phyloP scores from a whole-genome alignment of 2,888 invertebrate genomes.

The Thera obeliscata region DNA sequence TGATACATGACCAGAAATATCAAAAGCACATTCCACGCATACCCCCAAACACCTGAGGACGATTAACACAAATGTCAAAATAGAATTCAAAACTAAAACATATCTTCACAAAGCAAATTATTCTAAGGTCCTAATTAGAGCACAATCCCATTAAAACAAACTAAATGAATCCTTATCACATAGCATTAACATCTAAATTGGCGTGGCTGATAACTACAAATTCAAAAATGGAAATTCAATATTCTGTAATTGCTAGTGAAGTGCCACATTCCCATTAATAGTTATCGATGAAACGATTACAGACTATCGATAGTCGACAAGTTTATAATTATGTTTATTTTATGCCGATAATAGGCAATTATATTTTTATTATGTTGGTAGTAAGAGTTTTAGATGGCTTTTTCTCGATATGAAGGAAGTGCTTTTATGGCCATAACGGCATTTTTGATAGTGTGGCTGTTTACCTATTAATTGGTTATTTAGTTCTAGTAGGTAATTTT shows the following conservation, averaged over 20 bases:
- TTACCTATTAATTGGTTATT: conserved; percentile 8
- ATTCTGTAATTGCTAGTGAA: conserved; percentile 66
- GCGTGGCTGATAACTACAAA: conserved; percentile 19
- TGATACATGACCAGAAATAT: conserved; percentile 47
- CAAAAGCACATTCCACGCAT: conserved; percentile 62
- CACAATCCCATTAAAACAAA: background rate
- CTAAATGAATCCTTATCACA: background rate
- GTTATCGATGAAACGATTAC: conserved; percentile 48
- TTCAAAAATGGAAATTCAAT: conserved; percentile 43
- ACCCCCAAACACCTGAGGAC: conserved; percentile 69
- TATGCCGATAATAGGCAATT: conserved; percentile 34
- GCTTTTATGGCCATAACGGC: conserved; percentile 23
- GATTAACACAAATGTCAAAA: conserved; percentile 81
- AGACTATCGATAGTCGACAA: conserved; percentile 38
- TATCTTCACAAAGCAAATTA: conserved; percentile 66
- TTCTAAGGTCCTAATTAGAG: conserved; percentile 50
- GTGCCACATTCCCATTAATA: conserved; percentile 49
- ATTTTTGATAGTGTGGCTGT: conserved; percentile 29
- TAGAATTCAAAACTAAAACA: conserved; percentile 70
- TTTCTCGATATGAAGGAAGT: conserved; percentile 22
- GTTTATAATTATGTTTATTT: conserved; percentile 37
- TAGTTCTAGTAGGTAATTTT: background rate
- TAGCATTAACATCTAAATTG: conserved; percentile 9
- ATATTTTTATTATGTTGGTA: conserved; percentile 34
- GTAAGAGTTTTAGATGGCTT: conserved; percentile 12